Base-by-base conservation (phyloP, 2,113 vertebrate species). In the Pao palembangensis region DNA sequence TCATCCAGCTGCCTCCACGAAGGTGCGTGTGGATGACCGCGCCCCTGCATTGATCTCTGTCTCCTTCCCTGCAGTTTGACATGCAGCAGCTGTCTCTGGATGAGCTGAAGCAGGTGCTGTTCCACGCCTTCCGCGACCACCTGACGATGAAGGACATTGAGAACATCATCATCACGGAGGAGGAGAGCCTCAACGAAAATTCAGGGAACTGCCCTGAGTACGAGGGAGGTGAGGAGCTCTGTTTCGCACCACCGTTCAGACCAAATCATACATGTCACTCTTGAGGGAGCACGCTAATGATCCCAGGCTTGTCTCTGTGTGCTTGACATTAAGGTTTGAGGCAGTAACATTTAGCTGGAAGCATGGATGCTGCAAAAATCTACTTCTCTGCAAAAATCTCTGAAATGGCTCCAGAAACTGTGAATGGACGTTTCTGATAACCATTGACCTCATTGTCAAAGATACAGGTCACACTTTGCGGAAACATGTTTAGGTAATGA, bases 71-170 rank as follows among this genome's bases (percentile, higher is more conserved):
- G 62, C 85, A 91, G 89, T 91, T 91, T 83, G 88, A 91, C 85
- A 91, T 91, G 90, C 88, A 91, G 89, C 91, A 91, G 89, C 88
- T 98, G 92, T 98, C 96, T 3, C 88, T 99, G 90, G 97, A 99
- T 57, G 97, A 99, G 89, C 86, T 99, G 83, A 99, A 99, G 89
- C 97, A 98, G 83, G 94, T 99, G 79, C 92, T 99, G 64, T 98
- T 98, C 85, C 94, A 98, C 0, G 96, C 97, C 80, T 98, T 99
- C 89, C 92, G 92, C 41, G 96, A 98, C 86, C 97, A 99, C 81
- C 81, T 99, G 69, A 99, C 96, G 0, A 99, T 99, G 97, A 99
- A 98, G 90, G 96, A 99, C 91, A 98, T 99, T 0, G 97, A 99
- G 88, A 98, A 96, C 89, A 99, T 99, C 88, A 98, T 99, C 84